phyloP scores from a whole-genome alignment of 1,140 invertebrate genomes.

The Bombus pyrosoma region DNA sequence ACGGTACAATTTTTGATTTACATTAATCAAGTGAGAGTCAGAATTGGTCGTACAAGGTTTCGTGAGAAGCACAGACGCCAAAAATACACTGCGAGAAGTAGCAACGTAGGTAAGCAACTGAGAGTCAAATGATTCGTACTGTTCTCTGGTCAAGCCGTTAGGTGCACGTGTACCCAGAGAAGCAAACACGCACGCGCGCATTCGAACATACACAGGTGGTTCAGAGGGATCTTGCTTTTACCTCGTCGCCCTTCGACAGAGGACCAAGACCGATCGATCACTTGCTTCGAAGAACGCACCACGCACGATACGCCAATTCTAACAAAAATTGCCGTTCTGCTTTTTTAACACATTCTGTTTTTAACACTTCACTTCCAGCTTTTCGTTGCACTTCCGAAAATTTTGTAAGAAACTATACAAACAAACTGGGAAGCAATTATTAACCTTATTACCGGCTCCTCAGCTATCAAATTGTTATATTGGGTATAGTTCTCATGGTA shows the following conservation, averaged over 20 bases:
- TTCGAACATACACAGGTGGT: conserved; percentile 56
- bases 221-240: conserved; percentile 37
- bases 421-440: neutral
- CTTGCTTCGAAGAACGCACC: neutral
- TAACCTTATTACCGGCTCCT: neutral
- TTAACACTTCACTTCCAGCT: neutral
- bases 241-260: conserved; percentile 25
- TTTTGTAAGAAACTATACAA: neutral
- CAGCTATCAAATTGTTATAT: too few relatives aligned
- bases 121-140: conserved; percentile 11
- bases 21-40: conserved; percentile 64
- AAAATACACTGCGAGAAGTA: conserved; percentile 49
- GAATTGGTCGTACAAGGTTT: conserved; percentile 39
- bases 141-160: neutral
- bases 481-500: neutral
- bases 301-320: neutral
- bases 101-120: conserved; percentile 15
- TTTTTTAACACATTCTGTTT: neutral
- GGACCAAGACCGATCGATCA: conserved; percentile 49
- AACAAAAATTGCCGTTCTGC: neutral
- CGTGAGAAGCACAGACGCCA: conserved; percentile 24
- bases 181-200: conserved; percentile 25
- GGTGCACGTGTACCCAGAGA: conserved; percentile 51
- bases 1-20: conserved; percentile 20
- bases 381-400: neutral